These are phyloP conservation scores for Microtus ochrogaster DNA, from an alignment of 2,113 vertebrate species.

Conservation along the genomic window DNA sequence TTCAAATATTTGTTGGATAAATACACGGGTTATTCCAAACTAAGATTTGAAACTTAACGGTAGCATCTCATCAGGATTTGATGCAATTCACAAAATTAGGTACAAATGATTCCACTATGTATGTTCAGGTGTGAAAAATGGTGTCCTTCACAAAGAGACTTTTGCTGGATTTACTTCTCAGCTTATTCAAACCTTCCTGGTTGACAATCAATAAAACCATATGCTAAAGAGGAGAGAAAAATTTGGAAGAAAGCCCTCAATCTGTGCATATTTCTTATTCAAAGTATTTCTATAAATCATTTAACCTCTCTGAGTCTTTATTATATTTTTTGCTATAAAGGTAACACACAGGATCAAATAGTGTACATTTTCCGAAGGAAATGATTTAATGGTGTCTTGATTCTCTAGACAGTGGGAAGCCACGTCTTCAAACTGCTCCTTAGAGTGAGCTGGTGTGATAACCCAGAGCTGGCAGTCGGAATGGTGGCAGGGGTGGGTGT, in stretches of 20 bases:
- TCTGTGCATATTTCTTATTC: not conserved
- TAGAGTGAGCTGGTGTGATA: not conserved
- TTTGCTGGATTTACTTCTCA: not conserved
- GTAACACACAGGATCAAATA: not conserved
- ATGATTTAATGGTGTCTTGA: not conserved
- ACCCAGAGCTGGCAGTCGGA: not conserved
- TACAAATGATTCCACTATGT: not conserved
- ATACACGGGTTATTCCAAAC: not conserved
- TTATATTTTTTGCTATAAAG: not conserved
- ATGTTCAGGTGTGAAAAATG: not conserved
- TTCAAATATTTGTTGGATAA: not conserved
- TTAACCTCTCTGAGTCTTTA: not conserved
- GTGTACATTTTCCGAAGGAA: not conserved
- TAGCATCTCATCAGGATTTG: not conserved
- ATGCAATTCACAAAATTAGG: not conserved
- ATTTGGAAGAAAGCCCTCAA: not conserved
- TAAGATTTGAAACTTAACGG: not conserved
- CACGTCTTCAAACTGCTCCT: not conserved
- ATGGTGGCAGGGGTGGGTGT: not conserved
- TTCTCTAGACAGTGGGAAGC: not conserved
- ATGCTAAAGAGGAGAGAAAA: not conserved
- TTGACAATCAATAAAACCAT: not conserved
- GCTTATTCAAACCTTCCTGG: not conserved
- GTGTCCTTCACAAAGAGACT: not conserved
- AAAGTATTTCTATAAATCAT: not conserved